Base-by-base conservation (phyloP, 1,140 invertebrate species). In the Goniozus legneri region DNA sequence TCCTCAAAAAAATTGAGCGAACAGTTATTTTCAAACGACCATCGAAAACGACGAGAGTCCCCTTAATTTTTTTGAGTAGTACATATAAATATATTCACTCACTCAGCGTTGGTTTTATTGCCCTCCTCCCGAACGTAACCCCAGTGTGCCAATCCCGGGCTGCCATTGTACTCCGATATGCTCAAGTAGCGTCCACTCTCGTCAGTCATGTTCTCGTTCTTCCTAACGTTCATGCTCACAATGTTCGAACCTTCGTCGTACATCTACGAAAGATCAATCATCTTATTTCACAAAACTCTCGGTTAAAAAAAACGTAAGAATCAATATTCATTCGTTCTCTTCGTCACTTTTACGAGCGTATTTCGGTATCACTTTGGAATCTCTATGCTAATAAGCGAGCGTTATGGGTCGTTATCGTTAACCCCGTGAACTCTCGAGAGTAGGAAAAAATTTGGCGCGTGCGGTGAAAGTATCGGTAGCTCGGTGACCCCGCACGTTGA, bases 111-210 rank as follows among this genome's bases (percentile, higher is more conserved):
- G 0, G 67, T 65, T 3, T 58, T 46, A 16, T 73, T 73, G 46
- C 50, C 56, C 43, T 65, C 57, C 7, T 61, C 52, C 3, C 73
- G 57, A 0, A 67, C 42, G 50, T 80, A 84, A 21, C 79, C 78
- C 84, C 84, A 87, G 8, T 80, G 65, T 8, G 67, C 56, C 8
- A 86, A 69, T 18, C 82, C 82, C 0, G 79, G 76, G 21, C 73
- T 79, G 0, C 80, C 79, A 56, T 86, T 84, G 53, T 79, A 79
- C 30, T 54, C 68, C 13, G 79, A 57, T 6, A 87, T 78, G 8
- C 79, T 77, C 27, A 79, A 76, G 12, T 76, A 69, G 39, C 72
- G 54, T 1, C 56, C 66, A n/a, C 53, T 34, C 31, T 75, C 72
- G 3, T 71, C 49, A 0, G 54, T 15, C 65, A 69, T 77, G 19